Evolutionary conservation across 2,888 invertebrate species (phyloP), one percentile per base, ranked within the genome.

Genomic region (Ecdyonurus torrentis): DNA sequence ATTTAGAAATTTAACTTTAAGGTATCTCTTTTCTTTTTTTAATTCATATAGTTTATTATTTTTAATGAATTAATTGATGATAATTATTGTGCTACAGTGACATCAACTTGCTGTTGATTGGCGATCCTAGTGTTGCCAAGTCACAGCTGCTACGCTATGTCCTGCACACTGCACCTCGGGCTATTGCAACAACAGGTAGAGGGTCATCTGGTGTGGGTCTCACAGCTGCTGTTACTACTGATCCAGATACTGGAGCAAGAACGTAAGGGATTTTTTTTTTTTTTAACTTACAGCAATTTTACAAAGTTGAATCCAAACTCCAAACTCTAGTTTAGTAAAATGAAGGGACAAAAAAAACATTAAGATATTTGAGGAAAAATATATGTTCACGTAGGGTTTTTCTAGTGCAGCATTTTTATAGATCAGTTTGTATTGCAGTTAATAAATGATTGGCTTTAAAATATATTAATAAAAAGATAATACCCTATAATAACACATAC

Each of bases 101-200:
- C 74, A 91, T 96, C 67, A 97, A 97, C 75, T 78, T 96, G 52
- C 80, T 97, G 52, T 79, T 99, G 1, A 97, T 99, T 71, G 99
- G 99, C 59, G 99, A 99, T 78, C 99, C 99, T 0, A 97, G 96
- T 62, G 98, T 99, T 52, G 99, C 99, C 1, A 99, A 99, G 77
- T 99, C 98, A 0, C 99, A 99, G 74, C 77, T 94, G 62, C 75
- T 94, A 2, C 84, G 98, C 15, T 99, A 98, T 73, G 98, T 99
- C 1, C 76, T 98, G 65, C 83, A 87, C 73, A 94, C 94, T 0
- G 98, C 99, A 0, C 97, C 98, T 0, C 79, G 98, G 23, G 98
- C 98, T 18, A 90, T 99, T 72, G 84, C 97, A 22, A 98, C 99
- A 2, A 99, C 98, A 0, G 99, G 99, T 7, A 82, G 99, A 65